Percentiles rank a stretch among this genome's conserved stretches.
Conservation (phyloP, 2,888 invertebrate species). For the Cylloceria caligata region DNA sequence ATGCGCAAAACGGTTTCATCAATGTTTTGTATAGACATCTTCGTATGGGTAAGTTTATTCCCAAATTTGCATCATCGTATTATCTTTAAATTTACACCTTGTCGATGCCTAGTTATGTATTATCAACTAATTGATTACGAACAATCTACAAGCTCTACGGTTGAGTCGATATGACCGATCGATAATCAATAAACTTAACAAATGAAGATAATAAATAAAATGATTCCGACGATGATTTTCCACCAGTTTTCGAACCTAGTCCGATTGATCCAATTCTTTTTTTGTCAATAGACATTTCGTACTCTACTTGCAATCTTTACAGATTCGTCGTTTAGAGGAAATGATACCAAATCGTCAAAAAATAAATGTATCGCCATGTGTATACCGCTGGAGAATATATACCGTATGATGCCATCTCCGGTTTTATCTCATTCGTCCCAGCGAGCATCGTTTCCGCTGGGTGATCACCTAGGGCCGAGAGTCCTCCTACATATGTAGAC, state of each 20-base stretch:
- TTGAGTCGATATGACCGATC: no score
- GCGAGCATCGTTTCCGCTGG: constrained; percentile 43
- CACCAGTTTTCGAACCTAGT: background rate
- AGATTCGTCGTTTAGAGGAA: background rate
- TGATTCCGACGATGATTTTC: background rate
- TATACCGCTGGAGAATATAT: no score
- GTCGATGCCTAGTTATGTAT: no score
- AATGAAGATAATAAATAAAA: background rate
- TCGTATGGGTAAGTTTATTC: background rate
- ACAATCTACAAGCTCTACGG: no score
- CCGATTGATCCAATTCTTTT: background rate
- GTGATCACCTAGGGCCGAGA: constrained; percentile 60
- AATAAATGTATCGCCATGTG: background rate
- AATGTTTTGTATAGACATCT: no score
- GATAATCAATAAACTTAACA: no score
- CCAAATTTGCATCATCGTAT: no score
- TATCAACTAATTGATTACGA: no score
- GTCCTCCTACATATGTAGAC: constrained; percentile 38
- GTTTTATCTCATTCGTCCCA: constrained; percentile 26
- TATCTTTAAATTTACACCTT: no score
- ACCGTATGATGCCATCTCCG: background rate
- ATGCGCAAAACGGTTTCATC: background rate
- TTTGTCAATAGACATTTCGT: background rate
- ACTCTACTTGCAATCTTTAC: background rate
- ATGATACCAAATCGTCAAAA: background rate